Conservation (phyloP, 2,888 invertebrate species). For the Anagyrus pseudococci region DNA sequence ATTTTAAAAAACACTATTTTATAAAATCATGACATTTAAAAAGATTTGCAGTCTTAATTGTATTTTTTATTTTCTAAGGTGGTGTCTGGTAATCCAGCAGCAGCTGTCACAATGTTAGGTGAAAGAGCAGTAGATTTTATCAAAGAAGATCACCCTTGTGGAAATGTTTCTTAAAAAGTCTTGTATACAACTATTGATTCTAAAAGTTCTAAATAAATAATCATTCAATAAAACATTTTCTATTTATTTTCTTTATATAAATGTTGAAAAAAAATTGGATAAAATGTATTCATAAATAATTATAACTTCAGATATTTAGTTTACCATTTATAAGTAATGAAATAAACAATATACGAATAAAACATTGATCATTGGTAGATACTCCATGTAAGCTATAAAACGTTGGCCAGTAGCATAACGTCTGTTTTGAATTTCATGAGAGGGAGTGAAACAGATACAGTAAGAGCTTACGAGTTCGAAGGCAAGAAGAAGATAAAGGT, state of each 20-base stretch:
- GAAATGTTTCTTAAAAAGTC: neutral
- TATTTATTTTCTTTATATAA: too few species aligned
- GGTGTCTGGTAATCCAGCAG: constrained; percentile 66
- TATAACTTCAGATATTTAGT: too few species aligned
- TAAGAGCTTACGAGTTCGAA: constrained; percentile 43
- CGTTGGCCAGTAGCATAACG: constrained; percentile 54
- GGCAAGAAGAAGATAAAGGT: constrained; percentile 42
- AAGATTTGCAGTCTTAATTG: neutral
- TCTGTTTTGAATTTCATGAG: constrained; percentile 61
- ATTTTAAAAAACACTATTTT: neutral
- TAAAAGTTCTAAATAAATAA: too few species aligned
- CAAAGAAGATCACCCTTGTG: constrained; percentile 42
- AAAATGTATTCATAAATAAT: neutral
- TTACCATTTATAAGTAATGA: constrained; percentile 45
- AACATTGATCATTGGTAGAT: constrained; percentile 50
- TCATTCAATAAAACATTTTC: too few species aligned
- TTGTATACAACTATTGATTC: neutral
- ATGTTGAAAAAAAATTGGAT: neutral
- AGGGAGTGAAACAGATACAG: constrained; percentile 53
- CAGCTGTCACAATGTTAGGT: constrained; percentile 67
- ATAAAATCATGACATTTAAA: neutral
- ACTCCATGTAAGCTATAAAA: constrained; percentile 28
- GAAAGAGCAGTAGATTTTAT: constrained; percentile 67
- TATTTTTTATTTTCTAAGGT: constrained; percentile 41
- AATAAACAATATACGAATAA: constrained; percentile 58